Base-by-base conservation (phyloP, 2,797 vertebrate genomes). In the Bradypodion ventrale region DNA sequence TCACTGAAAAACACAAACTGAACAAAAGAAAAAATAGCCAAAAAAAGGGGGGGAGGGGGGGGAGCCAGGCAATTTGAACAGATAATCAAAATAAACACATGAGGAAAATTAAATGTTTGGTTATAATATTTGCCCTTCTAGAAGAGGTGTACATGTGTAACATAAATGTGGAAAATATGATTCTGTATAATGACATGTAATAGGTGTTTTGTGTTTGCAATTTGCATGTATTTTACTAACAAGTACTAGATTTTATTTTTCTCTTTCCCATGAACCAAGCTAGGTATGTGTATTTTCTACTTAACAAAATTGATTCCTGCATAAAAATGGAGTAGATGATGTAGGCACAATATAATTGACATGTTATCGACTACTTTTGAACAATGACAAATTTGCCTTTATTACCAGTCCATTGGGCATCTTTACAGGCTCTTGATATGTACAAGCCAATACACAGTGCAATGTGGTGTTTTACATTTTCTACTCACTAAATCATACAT, bases 21-120 rank as follows among this genome's bases (percentile, higher is more conserved):
- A 87, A 86, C 88, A 83, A 72, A 82, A 83, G 49, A 32, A 87
- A 85, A 60, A 75, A 25, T 70, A 29, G 3, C 27, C n/a, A n/a
- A n/a, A n/a, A n/a, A 35, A 42, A 37, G 13, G n/a, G n/a, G 21
- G 73, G 23, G 80, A 2, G 65, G 87, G n/a, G n/a, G 7, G 8
- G 46, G 3, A 82, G n/a, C 69, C 56, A 37, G 44, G 9, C 15
- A 27, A 1, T 79, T 13, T 13, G 66, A 75, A 84, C 73, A 62
- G 4, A 0, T 46, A 13, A 75, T 59, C 49, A 69, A 75, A 6
- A 7, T 66, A 82, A 46, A 70, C 56, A 8, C 7, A 69, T 56
- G 46, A 0, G 15, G 29, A 83, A 59, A 69, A 77, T 60, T 59
- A 70, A 69, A 35, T 69, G 65, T 76, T 79, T 32, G 32, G 46